Evolutionary conservation across 1,140 invertebrate species (phyloP), one percentile per base, ranked within the genome.

Genomic region (Diorhabda elongata): DNA sequence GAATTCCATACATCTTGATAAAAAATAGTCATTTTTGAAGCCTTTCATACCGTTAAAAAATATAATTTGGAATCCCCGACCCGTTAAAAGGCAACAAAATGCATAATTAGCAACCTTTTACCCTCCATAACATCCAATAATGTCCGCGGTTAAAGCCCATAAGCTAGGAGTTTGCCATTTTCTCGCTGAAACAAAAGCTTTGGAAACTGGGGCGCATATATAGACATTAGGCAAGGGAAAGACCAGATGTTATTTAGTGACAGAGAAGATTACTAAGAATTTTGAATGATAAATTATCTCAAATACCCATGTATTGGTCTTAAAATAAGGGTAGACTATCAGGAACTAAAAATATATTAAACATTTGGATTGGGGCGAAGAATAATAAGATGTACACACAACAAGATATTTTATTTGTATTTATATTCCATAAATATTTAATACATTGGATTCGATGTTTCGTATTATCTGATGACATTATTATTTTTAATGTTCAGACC

Each of bases 201-300:
- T 8, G 59, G 42, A 61, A 43, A 43, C 59, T 61, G 26, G 59
- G 4, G 42, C 26, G 42, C 42, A 43, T n/a, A 61, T 42, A 43
- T 8, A 2, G 26, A 61, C 42, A 61, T 61, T 61, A 61, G 59
- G 26, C 59, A 43, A 61, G 59, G 59, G 59, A 61, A 61, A 61
- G 26, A 11, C 59, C 59, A 61, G 59, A 61, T 61, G 59, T 41
- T 43, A n/a, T 61, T 61, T 8, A 43, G 59, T 41, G 59, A 61
- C 59, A 61, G 11, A 42, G 41, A 43, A 61, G 59, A 61, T 61
- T 61, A 61, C 47, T 8, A 8, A 41, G 7, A 61, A 61, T 61
- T 61, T 52, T 26, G 59, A 61, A 41, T 61, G 59, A 61, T 61
- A 61, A 61, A 61, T 43, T 11, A 6, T 26, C 41, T 26, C 5